Percentiles rank a stretch among this genome's conserved stretches.
Evolutionary conservation across 2,888 invertebrate species (phyloP).

Genomic region (Leptinotarsa haldemani): DNA sequence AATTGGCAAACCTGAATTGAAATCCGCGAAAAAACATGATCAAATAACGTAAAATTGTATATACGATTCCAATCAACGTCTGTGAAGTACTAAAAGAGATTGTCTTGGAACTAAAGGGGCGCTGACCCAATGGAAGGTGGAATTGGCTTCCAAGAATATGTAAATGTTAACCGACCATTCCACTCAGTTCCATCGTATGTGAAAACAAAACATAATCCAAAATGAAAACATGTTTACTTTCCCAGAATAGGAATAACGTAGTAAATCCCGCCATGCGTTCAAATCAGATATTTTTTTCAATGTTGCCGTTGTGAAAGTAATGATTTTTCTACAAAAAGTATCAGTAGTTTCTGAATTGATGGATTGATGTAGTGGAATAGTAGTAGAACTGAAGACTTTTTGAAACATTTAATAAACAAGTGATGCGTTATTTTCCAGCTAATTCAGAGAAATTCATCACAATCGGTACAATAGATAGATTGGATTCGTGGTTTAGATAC

Average conservation of each 20-base stretch:
- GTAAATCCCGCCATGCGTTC: slow-evolving; percentile 35
- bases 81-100: background rate
- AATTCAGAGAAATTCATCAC: no score
- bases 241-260: slow-evolving; percentile 44
- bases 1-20: no score
- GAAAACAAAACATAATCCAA: slow-evolving; percentile 35
- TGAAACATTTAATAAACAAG: no score
- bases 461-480: no score
- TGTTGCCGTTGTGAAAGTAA: background rate
- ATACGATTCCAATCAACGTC: background rate
- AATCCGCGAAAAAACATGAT: no score
- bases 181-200: slow-evolving; percentile 30
- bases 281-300: background rate
- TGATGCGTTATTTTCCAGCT: no score
- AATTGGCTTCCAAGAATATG: background rate
- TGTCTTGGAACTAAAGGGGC: background rate
- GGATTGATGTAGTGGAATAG: no score
- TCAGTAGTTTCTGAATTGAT: no score
- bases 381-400: no score
- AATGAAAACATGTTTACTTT: slow-evolving; percentile 54
- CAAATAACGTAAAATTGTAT: no score
- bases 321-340: background rate
- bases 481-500: no score
- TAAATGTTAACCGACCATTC: slow-evolving; percentile 8
- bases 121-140: background rate